Percentiles rank a stretch among this genome's conserved stretches.
These are phyloP conservation scores for Plotosus lineatus DNA, from an alignment of 2,113 vertebrate species.

Conservation along the genomic window DNA sequence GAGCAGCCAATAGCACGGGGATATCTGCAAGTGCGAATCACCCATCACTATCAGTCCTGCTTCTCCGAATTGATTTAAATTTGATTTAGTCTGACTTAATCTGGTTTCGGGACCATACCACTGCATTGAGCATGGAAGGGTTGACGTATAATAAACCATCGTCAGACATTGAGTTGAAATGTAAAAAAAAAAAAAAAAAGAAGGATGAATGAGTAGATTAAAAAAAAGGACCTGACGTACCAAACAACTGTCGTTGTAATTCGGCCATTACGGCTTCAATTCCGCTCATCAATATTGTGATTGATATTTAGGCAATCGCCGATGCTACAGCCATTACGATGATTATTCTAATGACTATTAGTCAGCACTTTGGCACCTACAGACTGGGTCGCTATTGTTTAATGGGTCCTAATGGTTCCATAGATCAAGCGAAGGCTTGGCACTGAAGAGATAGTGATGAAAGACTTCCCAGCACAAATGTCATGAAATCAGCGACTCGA, in stretches of 20 bases:
- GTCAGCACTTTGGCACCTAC: constrained; percentile 65
- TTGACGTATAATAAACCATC: constrained; percentile 58
- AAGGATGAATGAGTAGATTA: not conserved
- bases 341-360: constrained; percentile 77
- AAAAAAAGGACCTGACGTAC: constrained; percentile 28
- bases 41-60: constrained; percentile 26
- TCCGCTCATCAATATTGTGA: constrained; percentile 74
- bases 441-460: constrained; percentile 45
- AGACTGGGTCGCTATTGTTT: constrained; percentile 63
- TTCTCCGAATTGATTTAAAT: constrained; percentile 65
- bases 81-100: constrained; percentile 66
- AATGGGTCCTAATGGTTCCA: constrained; percentile 61
- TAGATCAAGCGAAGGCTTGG: constrained; percentile 54
- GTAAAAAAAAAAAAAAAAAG: constrained; percentile 58
- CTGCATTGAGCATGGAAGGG: constrained; percentile 55
- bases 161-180: constrained; percentile 48
- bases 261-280: constrained; percentile 70
- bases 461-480: constrained; percentile 50
- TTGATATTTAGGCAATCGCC: constrained; percentile 70
- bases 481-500: constrained; percentile 39
- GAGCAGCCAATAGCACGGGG: constrained; percentile 5
- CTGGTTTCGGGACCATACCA: constrained; percentile 62
- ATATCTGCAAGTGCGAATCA: constrained; percentile 16
- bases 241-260: constrained; percentile 69
- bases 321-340: constrained; percentile 65